Evolutionary conservation across 2,888 invertebrate genomes (phyloP).

Genomic region (Iselma pallidipennis): DNA sequence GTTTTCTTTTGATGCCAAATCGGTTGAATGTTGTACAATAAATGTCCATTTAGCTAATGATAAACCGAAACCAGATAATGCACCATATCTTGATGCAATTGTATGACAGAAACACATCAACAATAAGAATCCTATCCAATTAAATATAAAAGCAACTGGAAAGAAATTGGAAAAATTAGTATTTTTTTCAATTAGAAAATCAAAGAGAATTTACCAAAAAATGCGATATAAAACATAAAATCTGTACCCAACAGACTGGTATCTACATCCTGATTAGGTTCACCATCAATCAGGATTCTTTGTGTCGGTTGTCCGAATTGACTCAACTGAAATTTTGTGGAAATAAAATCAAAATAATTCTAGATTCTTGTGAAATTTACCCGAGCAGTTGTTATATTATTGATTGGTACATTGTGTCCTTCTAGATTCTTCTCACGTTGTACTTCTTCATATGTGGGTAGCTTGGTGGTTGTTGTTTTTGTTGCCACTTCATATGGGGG

Average conservation of each 20-base stretch:
- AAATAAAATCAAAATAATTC: no score
- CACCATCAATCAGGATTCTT: constrained; percentile 71
- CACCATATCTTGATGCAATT: constrained; percentile 90
- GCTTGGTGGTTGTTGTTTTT: constrained; percentile 72
- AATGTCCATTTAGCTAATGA: constrained; percentile 95
- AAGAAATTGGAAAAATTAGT: neutral
- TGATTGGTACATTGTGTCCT: constrained; percentile 59
- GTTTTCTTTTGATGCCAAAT: constrained; percentile 83
- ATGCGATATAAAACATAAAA: constrained; percentile 90
- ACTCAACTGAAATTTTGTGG: no score
- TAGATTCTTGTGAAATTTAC: constrained; percentile 18
- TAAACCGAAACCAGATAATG: constrained; percentile 88
- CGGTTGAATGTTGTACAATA: constrained; percentile 90
- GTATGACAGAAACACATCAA: constrained; percentile 94
- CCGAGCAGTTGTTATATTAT: constrained; percentile 31
- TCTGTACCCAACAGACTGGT: constrained; percentile 87
- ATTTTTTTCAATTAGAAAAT: neutral
- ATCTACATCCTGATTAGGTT: constrained; percentile 75
- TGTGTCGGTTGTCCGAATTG: constrained; percentile 46
- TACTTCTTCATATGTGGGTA: constrained; percentile 92
- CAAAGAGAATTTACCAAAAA: constrained; percentile 67
- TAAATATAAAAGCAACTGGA: constrained; percentile 89
- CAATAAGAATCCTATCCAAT: constrained; percentile 93
- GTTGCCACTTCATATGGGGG: constrained; percentile 84
- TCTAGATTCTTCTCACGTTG: constrained; percentile 84